Base-by-base conservation (phyloP, 2,113 vertebrate species). In the Lanius ludovicianus region DNA sequence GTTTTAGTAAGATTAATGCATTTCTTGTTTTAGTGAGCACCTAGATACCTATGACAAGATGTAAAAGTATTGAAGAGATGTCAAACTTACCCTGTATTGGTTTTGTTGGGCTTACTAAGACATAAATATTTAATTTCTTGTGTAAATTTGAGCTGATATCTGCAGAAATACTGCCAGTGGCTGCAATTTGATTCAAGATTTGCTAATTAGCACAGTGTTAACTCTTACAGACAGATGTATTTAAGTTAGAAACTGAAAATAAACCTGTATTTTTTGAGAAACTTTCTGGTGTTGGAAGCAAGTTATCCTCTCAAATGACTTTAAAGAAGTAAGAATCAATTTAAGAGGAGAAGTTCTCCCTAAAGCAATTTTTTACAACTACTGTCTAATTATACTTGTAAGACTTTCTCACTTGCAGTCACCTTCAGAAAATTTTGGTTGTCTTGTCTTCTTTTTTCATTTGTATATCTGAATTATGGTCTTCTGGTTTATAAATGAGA, bases 121-220 rank as follows among this genome's bases (percentile, higher is more conserved):
- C 3, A 31, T 46, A 88, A 67, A 47, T 18, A 59, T 59, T 55
- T 84, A 23, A 10, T 60, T 97, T 65, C 76, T 73, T 87, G 76
- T 84, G 73, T 77, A 99, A 98, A 98, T 99, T 94, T 98, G 98
- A 56, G 98, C 97, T 90, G 98, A 98, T 85, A 98, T 98, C 65
- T 99, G 99, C 97, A 98, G 33, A 95, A 97, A 97, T 91, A 97
- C 98, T 87, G 98, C 97, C 15, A 93, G 37, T 42, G 97, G 97
- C 84, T 99, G 98, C 92, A 97, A 94, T 39, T 92, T 92, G 31
- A 98, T 99, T 92, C 98, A 95, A 81, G 96, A 98, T 49, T 93
- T 99, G 78, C 97, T 98, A 30, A 97, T 99, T 75, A 97, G 98
- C 35, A 97, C 99, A 94, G 98, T 98, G 97, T 97, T 98, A 62